Evolutionary conservation across 2,888 invertebrate species (phyloP).

Genomic region (Pandemis corylana): DNA sequence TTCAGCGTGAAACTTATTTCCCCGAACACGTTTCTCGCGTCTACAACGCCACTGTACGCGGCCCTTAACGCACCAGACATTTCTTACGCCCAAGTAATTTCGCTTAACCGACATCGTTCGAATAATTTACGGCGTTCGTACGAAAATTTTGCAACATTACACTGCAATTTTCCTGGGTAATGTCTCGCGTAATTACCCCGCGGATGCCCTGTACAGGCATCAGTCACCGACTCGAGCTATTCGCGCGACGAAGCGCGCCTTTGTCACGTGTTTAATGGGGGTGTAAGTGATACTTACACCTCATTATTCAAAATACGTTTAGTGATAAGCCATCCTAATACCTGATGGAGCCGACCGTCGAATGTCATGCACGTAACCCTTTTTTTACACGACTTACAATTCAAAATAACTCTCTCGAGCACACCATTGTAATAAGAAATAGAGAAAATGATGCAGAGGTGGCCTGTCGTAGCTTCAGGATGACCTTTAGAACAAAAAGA

Average conservation of each 20-base stretch:
- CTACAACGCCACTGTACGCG: constrained; percentile 8
- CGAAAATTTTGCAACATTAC: constrained; percentile 43
- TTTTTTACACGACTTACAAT: neutral
- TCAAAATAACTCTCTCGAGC: too few species aligned
- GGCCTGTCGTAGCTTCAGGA: too few species aligned
- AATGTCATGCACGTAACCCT: neutral
- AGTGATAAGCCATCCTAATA: constrained; percentile 25
- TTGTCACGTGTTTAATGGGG: constrained; percentile 34
- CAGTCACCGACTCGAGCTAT: constrained; percentile 29
- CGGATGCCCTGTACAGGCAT: constrained; percentile 32
- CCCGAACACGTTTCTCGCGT: neutral
- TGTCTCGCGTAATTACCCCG: constrained; percentile 41
- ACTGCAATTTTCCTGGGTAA: constrained; percentile 40
- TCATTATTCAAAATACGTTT: constrained; percentile 32
- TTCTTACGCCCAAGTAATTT: constrained; percentile 42
- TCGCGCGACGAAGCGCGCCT: constrained; percentile 26
- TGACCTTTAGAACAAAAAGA: too few species aligned
- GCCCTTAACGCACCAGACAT: constrained; percentile 23
- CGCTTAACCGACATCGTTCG: constrained; percentile 42
- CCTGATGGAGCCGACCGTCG: neutral
- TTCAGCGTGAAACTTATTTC: neutral
- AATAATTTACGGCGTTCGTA: constrained; percentile 42
- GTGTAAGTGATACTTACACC: constrained; percentile 35
- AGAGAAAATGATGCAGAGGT: too few species aligned
- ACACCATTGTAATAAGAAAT: too few species aligned